phyloP scores from a whole-genome alignment of 2,113 vertebrate genomes.

The Pluvialis apricaria region DNA sequence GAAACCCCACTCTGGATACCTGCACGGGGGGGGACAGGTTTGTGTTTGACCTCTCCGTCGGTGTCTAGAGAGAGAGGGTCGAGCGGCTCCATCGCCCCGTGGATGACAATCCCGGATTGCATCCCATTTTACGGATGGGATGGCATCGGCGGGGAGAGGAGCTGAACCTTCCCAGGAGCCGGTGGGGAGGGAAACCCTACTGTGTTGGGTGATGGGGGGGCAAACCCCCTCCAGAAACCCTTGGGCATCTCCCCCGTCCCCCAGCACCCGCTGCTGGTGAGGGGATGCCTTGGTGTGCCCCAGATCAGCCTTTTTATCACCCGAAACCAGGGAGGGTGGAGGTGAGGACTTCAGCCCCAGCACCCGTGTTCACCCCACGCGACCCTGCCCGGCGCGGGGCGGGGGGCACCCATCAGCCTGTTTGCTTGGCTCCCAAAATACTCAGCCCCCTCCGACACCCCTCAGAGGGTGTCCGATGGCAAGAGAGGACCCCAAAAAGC shows the following conservation, averaged over 20 bases:
- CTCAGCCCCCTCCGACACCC: not conserved
- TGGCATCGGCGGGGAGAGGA: not conserved
- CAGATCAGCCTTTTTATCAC: not conserved
- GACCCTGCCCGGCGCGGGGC: accelerated
- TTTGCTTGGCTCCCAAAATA: not conserved
- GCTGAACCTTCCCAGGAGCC: not conserved
- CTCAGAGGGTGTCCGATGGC: not conserved
- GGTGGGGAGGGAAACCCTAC: not conserved
- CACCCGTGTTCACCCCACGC: not conserved
- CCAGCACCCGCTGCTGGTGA: accelerated
- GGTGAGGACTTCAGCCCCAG: not conserved
- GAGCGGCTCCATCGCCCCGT: not conserved
- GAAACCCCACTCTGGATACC: not conserved
- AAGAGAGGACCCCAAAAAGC: not conserved
- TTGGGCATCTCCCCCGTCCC: accelerated
- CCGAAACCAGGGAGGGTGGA: accelerated
- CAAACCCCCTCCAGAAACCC: not conserved
- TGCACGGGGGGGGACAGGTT: accelerated
- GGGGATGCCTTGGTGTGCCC: not conserved
- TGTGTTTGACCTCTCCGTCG: not conserved
- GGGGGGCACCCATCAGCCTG: not conserved
- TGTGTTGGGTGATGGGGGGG: accelerated
- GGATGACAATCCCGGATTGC: accelerated
- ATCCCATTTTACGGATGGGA: accelerated
- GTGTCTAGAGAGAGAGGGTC: too few relatives aligned